A percentile compares a stretch with the other conserved stretches of the same genome.
phyloP scores from a whole-genome alignment of 2,113 vertebrate genomes.

The Daboia siamensis region DNA sequence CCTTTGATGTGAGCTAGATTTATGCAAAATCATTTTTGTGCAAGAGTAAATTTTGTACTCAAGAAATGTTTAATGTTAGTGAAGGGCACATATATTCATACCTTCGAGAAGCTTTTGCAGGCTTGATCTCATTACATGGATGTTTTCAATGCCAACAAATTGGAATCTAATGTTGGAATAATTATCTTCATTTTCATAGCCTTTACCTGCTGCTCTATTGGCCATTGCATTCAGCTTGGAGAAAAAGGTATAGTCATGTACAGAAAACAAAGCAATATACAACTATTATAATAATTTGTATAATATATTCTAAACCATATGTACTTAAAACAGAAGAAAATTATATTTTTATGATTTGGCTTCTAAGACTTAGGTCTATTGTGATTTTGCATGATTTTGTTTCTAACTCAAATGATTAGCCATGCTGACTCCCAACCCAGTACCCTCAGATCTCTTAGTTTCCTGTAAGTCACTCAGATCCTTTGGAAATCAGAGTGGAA shows the following conservation, averaged over 20 bases:
- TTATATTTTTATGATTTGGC: not conserved
- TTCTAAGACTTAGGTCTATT: not conserved
- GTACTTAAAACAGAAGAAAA: not conserved
- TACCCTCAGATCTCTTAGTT: not conserved
- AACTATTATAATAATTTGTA: not conserved
- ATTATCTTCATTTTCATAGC: constrained; percentile 99
- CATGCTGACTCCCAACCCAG: too few relatives aligned
- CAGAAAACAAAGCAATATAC: not conserved
- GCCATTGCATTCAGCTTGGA: constrained; percentile 92
- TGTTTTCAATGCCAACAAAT: constrained; percentile 99
- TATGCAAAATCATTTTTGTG: not conserved
- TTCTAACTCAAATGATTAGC: not conserved
- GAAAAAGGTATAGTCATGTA: constrained; percentile 1
- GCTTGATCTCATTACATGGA: constrained; percentile 95
- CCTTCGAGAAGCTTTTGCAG: constrained; percentile 95
- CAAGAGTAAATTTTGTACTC: not conserved
- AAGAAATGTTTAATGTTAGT: not conserved
- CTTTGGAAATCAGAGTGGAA: not conserved
- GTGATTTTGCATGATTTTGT: not conserved
- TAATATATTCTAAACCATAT: too few relatives aligned
- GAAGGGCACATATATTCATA: constrained; percentile 52
- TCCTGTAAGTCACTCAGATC: not conserved
- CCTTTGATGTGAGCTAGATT: not conserved
- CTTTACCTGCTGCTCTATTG: constrained; percentile 96
- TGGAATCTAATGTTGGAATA: constrained; percentile 98